Conservation (phyloP, 2,797 vertebrate genomes). For the Dallia pectoralis region DNA sequence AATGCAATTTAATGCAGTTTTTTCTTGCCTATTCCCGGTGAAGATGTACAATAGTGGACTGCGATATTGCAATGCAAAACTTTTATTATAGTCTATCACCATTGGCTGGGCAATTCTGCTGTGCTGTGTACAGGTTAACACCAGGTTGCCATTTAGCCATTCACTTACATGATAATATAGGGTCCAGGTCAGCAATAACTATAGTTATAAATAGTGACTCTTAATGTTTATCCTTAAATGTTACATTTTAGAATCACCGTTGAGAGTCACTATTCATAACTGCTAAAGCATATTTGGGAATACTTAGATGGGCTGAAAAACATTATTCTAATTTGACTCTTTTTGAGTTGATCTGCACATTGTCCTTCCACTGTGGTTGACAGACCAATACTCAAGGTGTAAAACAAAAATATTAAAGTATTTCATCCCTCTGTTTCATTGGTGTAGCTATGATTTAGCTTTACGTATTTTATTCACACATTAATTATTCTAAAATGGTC, state of each 20-base stretch:
- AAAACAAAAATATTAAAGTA: slow-evolving; percentile 58
- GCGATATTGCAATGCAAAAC: neutral
- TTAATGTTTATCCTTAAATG: too few species aligned
- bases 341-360: slow-evolving; percentile 29
- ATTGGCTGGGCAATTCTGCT: neutral
- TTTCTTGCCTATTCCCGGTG: neutral
- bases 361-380: slow-evolving; percentile 50
- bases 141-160: neutral
- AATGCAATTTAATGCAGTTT: neutral
- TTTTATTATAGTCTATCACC: neutral
- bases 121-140: neutral
- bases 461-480: slow-evolving; percentile 48
- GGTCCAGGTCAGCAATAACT: neutral
- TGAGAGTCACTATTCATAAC: neutral
- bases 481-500: slow-evolving; percentile 48
- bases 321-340: slow-evolving; percentile 12
- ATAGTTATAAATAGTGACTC: too few species aligned
- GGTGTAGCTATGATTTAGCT: slow-evolving; percentile 24
- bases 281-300: neutral
- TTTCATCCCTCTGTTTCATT: slow-evolving; percentile 51
- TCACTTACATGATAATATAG: neutral
- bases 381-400: slow-evolving; percentile 45
- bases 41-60: neutral
- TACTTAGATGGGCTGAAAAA: slow-evolving; percentile 3
- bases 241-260: neutral